Conservation (phyloP, 1,140 invertebrate genomes). For the Onthophagus taurus region DNA sequence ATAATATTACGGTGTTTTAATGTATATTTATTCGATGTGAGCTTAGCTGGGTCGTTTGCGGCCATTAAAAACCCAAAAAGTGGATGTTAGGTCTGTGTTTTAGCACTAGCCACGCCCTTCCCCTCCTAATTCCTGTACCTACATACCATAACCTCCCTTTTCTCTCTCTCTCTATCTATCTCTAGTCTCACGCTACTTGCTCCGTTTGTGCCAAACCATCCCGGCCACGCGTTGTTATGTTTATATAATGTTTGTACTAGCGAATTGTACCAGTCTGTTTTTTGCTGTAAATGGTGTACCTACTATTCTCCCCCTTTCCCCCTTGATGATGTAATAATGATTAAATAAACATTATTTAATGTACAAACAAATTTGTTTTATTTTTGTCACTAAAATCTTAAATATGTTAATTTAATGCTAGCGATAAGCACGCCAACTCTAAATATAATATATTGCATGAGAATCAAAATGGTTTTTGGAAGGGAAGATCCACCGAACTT, state of each 20-base stretch:
- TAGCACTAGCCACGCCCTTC: constrained; percentile 20
- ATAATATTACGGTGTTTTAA: constrained; percentile 31
- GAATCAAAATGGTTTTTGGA: too few relatives aligned
- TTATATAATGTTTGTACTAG: constrained; percentile 34
- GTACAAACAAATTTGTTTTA: too few relatives aligned
- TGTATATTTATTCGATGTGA: constrained; percentile 35
- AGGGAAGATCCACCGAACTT: too few relatives aligned
- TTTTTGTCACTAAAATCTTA: too few relatives aligned
- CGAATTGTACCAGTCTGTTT: constrained; percentile 20
- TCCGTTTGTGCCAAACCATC: constrained; percentile 33
- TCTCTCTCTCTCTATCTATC: too few relatives aligned
- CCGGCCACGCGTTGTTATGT: constrained; percentile 25
- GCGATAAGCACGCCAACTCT: too few relatives aligned
- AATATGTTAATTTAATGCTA: too few relatives aligned
- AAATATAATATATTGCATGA: too few relatives aligned
- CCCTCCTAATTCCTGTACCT: background rate
- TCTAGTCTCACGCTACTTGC: constrained; percentile 11
- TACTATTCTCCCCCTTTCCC: too few relatives aligned
- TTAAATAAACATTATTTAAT: constrained; percentile 29
- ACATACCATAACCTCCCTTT: background rate
- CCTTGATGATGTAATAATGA: constrained; percentile 30
- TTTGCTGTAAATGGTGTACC: constrained; percentile 32
- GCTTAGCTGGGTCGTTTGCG: constrained; percentile 26
- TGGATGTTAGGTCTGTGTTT: constrained; percentile 29
- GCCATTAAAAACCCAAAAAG: too few relatives aligned